Percentiles rank a stretch among this genome's conserved stretches.
phyloP scores from a whole-genome alignment of 2,113 vertebrate genomes.

The Scolopax mira region DNA sequence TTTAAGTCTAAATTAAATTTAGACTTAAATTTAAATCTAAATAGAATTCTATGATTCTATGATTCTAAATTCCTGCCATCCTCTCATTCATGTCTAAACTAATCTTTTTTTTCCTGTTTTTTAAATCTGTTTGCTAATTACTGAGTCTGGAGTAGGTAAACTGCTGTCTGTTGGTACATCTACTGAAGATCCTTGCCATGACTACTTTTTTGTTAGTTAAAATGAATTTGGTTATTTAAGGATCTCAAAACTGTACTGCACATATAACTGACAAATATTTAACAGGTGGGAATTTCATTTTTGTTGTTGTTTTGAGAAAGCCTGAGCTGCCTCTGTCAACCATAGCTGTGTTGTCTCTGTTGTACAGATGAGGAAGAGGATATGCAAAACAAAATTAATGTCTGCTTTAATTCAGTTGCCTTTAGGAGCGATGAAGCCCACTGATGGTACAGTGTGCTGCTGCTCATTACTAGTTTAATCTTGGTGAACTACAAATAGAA shows the following conservation, averaged over 20 bases:
- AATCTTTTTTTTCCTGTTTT: neutral
- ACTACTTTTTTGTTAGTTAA: neutral
- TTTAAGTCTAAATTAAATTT: too few relatives aligned
- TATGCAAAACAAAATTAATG: neutral
- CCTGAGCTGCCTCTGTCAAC: neutral
- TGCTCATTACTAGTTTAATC: neutral
- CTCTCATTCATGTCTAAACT: neutral
- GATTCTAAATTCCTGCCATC: neutral
- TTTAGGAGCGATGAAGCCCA: neutral
- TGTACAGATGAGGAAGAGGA: neutral
- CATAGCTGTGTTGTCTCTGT: neutral
- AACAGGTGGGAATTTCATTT: neutral
- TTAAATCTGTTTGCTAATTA: neutral
- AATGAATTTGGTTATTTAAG: neutral
- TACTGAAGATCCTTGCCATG: neutral
- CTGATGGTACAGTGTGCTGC: neutral
- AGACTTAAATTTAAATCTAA: too few relatives aligned
- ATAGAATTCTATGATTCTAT: too few relatives aligned
- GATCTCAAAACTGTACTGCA: neutral
- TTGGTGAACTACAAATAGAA: slow-evolving; percentile 3
- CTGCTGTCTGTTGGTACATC: neutral
- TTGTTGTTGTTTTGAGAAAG: neutral
- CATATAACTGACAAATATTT: neutral
- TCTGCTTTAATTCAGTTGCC: neutral
- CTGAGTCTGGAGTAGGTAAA: neutral